Evolutionary conservation across 2,888 invertebrate genomes (phyloP).

Genomic region (Nebria salina): DNA sequence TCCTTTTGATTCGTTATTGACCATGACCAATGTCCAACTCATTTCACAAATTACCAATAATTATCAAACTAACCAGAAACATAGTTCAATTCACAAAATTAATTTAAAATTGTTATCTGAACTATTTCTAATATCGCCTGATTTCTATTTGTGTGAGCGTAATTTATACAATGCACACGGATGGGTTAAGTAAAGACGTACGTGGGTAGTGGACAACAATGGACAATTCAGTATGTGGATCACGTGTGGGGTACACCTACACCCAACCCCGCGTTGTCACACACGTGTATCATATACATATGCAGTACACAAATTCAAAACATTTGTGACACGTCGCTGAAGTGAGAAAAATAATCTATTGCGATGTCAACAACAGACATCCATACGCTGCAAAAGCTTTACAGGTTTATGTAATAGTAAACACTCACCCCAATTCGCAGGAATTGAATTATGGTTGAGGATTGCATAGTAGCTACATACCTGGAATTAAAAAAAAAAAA

Average conservation of each 20-base stretch:
- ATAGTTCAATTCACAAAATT: too few relatives aligned
- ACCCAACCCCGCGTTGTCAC: neutral
- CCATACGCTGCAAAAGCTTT: too few relatives aligned
- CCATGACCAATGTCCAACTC: too few relatives aligned
- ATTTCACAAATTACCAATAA: too few relatives aligned
- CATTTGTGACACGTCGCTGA: neutral
- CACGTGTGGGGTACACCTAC: neutral
- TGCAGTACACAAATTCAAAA: neutral
- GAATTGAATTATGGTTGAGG: neutral
- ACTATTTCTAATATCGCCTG: neutral
- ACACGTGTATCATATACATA: neutral
- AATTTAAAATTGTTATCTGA: too few relatives aligned
- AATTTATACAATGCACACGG: neutral
- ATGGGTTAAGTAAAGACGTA: neutral
- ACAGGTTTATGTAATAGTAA: neutral
- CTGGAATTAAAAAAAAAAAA: neutral
- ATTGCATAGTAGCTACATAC: neutral
- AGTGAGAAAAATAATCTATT: neutral
- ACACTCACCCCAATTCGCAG: neutral
- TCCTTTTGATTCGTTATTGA: too few relatives aligned
- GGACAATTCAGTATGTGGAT: conserved; percentile 13
- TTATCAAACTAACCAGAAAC: too few relatives aligned
- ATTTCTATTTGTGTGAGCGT: neutral
- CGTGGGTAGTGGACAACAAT: conserved; percentile 14
- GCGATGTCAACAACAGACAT: neutral